Conservation (phyloP, 2,113 vertebrate genomes). For the Phyllostomus discolor region DNA sequence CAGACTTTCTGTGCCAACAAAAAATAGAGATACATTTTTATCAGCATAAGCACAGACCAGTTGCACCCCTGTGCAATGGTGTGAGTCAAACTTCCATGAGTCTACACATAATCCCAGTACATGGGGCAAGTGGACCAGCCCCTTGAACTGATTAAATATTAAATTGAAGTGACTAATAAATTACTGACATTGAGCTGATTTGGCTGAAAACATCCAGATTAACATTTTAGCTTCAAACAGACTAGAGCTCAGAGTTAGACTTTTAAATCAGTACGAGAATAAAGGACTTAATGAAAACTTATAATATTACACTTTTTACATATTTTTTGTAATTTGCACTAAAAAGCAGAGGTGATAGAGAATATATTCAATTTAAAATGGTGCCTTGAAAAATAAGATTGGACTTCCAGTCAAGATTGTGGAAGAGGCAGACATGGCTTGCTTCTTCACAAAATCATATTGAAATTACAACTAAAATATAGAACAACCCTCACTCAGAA, state of each 20-base stretch:
- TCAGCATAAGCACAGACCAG: not conserved
- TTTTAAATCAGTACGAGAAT: not conserved
- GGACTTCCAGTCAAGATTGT: no score
- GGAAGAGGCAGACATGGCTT: no score
- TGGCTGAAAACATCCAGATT: not conserved
- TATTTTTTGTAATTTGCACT: not conserved
- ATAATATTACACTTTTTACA: not conserved
- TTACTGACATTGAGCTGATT: not conserved
- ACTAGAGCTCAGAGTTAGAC: not conserved
- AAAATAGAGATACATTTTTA: constrained; percentile 15
- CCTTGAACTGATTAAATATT: not conserved
- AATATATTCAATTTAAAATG: not conserved
- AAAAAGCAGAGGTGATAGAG: not conserved
- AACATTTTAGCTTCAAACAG: not conserved
- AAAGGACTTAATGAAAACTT: not conserved
- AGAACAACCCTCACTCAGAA: no score
- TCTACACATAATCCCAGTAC: not conserved
- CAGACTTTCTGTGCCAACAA: not conserved
- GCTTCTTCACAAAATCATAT: no score
- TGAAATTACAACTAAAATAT: no score
- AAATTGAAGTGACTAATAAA: not conserved
- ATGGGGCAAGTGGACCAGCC: not conserved
- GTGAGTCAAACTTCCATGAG: not conserved
- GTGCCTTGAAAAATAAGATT: not conserved
- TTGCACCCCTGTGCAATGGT: not conserved